These are phyloP conservation scores for Habropoda laboriosa DNA, from an alignment of 1,140 invertebrate species.

Conservation along the genomic window DNA sequence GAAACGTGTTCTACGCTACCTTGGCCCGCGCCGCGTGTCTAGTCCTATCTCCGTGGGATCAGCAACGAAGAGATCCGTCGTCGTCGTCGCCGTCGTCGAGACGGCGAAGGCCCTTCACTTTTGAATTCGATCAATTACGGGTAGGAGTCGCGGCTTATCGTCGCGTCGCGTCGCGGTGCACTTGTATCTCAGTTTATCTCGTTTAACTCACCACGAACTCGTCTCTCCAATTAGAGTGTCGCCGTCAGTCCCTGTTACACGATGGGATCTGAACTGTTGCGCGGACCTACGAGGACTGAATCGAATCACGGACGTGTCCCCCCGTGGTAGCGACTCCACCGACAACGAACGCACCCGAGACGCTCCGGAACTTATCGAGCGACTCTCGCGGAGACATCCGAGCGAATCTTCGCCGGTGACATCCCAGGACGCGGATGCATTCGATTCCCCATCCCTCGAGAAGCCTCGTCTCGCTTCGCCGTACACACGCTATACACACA, in stretches of 20 bases:
- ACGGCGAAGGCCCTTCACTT: slow-evolving; percentile 14
- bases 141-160: slow-evolving; percentile 48
- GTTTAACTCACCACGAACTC: slow-evolving; percentile 37
- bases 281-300: slow-evolving; percentile 62
- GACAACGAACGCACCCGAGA: slow-evolving; percentile 21
- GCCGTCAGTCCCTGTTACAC: slow-evolving; percentile 41
- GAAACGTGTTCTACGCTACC: slow-evolving; percentile 32
- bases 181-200: slow-evolving; percentile 63
- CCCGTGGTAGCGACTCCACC: neutral
- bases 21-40: no score
- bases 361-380: slow-evolving; percentile 32
- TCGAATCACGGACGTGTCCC: slow-evolving; percentile 34
- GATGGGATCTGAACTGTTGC: slow-evolving; percentile 56
- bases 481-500: no score
- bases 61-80: slow-evolving; percentile 16
- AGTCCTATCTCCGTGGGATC: neutral
- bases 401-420: slow-evolving; percentile 41
- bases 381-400: slow-evolving; percentile 47
- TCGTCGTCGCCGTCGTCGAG: no score
- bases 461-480: neutral
- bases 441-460: neutral
- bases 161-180: slow-evolving; percentile 51
- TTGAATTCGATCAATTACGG: slow-evolving; percentile 41
- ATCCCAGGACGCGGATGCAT: slow-evolving; percentile 29
- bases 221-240: slow-evolving; percentile 41